These are phyloP conservation scores for Batillaria attramentaria DNA, from an alignment of 1,140 invertebrate genomes.

Conservation along the genomic window DNA sequence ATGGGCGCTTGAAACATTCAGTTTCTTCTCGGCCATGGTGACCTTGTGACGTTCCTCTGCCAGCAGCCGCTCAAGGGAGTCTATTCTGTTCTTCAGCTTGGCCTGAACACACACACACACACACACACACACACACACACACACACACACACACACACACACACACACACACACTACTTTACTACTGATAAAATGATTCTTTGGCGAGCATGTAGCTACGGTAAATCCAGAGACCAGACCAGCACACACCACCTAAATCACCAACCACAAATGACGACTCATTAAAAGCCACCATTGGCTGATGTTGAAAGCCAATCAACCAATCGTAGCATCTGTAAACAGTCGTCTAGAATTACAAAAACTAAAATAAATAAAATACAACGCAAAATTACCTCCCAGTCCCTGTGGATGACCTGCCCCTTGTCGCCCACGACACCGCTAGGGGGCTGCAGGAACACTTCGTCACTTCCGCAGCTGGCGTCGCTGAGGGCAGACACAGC, in stretches of 20 bases:
- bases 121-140: no score
- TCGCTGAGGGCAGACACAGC: constrained; percentile 54
- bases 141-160: no score
- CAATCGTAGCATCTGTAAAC: not conserved
- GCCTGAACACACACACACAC: no score
- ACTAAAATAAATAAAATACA: not conserved
- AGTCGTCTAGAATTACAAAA: not conserved
- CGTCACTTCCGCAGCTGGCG: constrained; percentile 66
- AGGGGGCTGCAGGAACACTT: constrained; percentile 59
- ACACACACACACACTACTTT: not conserved
- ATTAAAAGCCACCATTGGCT: not conserved
- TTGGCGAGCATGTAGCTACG: not conserved
- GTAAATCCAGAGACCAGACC: not conserved
- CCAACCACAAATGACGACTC: not conserved
- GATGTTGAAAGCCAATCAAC: not conserved
- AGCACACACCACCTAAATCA: not conserved
- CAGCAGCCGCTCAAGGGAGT: constrained; percentile 64
- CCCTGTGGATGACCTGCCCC: constrained; percentile 50
- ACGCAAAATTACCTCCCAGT: constrained; percentile 61
- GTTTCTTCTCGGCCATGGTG: constrained; percentile 57
- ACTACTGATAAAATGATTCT: not conserved
- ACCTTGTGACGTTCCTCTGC: constrained; percentile 67
- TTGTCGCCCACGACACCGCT: constrained; percentile 44
- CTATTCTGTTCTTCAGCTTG: constrained; percentile 65
- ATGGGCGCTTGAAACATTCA: constrained; percentile 53